Conservation (phyloP, 2,797 vertebrate species). For the Trematomus bernacchii region DNA sequence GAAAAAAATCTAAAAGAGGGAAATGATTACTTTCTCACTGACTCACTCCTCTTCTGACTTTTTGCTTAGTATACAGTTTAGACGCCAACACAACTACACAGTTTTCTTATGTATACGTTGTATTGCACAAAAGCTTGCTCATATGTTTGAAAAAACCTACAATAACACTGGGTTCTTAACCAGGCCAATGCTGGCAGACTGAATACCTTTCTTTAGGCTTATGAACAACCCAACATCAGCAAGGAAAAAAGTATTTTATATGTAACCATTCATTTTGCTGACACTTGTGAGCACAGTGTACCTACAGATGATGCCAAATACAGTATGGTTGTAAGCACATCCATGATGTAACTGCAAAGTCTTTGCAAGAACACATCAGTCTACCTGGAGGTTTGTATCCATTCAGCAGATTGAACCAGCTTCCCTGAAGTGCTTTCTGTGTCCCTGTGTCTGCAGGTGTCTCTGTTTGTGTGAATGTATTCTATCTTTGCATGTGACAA, state of each 20-base stretch:
- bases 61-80: background rate
- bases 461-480: conserved; percentile 19
- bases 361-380: conserved; percentile 27
- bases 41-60: background rate
- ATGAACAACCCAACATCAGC: background rate
- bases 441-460: conserved; percentile 47
- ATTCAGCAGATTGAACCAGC: conserved; percentile 56
- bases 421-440: conserved; percentile 13
- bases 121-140: background rate
- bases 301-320: conserved; percentile 15
- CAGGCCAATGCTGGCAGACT: background rate
- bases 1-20: background rate
- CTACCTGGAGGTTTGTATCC: conserved; percentile 38
- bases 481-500: conserved; percentile 20
- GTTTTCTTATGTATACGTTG: background rate
- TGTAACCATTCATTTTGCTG: conserved; percentile 19
- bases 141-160: background rate
- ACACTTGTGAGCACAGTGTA: conserved; percentile 2
- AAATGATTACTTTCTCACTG: background rate
- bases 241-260: conserved; percentile 6
- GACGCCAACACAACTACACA: background rate
- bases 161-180: no score
- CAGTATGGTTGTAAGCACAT: conserved; percentile 29
- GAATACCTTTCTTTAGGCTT: background rate
- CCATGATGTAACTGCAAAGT: conserved; percentile 40